Evolutionary conservation across 2,888 invertebrate species (phyloP).

Genomic region (Temnothorax ravouxi): DNA sequence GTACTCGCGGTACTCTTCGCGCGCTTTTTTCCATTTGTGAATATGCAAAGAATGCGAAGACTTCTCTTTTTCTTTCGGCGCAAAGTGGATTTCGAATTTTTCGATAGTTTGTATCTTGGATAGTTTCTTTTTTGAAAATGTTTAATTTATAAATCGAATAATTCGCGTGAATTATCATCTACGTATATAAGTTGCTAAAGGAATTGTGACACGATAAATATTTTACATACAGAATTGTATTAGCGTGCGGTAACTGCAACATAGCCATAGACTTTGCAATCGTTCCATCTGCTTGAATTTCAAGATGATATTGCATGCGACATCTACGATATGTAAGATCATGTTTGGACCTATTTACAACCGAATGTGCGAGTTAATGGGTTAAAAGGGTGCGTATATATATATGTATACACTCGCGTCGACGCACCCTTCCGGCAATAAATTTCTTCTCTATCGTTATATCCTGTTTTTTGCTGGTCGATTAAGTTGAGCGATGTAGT

Average conservation of each 20-base stretch:
- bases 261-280: constrained; percentile 44
- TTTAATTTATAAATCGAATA: constrained; percentile 42
- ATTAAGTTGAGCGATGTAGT: constrained; percentile 20
- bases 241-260: constrained; percentile 16
- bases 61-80: background rate
- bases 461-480: constrained; percentile 29
- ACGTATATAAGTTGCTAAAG: constrained; percentile 11
- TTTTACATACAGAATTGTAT: constrained; percentile 58
- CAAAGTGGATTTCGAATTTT: constrained; percentile 34
- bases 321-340: constrained; percentile 58
- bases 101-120: background rate
- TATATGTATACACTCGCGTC: constrained; percentile 54
- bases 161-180: constrained; percentile 31
- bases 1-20: background rate
- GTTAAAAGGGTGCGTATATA: constrained; percentile 74
- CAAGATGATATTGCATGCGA: constrained; percentile 65
- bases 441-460: constrained; percentile 52
- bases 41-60: background rate
- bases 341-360: constrained; percentile 68
- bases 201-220: constrained; percentile 68
- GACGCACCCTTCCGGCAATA: constrained; percentile 62
- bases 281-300: constrained; percentile 74
- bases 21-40: background rate
- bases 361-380: constrained; percentile 74
- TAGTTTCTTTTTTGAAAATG: background rate